These are phyloP conservation scores for Gymnodraco acuticeps DNA, from an alignment of 2,797 vertebrate species.

Conservation along the genomic window DNA sequence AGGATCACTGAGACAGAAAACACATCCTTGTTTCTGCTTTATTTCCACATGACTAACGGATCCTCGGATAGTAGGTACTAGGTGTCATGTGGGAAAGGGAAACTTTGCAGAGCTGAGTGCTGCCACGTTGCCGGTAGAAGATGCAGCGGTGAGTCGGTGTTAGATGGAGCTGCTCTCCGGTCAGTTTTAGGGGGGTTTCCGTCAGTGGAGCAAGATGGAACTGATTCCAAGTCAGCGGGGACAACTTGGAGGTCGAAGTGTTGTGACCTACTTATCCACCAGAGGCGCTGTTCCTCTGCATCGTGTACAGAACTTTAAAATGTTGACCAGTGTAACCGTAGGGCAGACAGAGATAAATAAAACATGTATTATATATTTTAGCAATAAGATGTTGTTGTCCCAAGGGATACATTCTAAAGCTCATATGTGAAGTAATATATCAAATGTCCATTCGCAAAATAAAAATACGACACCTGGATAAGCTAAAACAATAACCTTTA, in stretches of 20 bases:
- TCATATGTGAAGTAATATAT: too few relatives aligned
- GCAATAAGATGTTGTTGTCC: too few relatives aligned
- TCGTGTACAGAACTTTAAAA: too few relatives aligned
- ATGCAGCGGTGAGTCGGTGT: slow-evolving; percentile 1
- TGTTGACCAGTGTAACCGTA: too few relatives aligned
- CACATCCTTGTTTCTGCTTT: not conserved
- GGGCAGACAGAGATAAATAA: too few relatives aligned
- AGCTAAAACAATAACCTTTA: too few relatives aligned
- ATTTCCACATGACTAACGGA: not conserved
- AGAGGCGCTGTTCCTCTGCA: slow-evolving; percentile 22
- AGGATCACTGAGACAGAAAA: not conserved
- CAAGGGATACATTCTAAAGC: too few relatives aligned
- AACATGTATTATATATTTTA: too few relatives aligned
- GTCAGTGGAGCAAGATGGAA: not conserved
- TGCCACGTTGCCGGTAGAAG: slow-evolving; percentile 77
- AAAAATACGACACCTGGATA: too few relatives aligned
- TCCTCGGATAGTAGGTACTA: not conserved
- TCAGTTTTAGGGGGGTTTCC: slow-evolving; percentile 24
- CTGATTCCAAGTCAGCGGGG: slow-evolving; percentile 34
- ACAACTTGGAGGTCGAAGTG: not conserved
- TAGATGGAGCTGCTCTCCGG: slow-evolving; percentile 42
- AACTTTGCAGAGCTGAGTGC: slow-evolving; percentile 2
- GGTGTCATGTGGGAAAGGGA: not conserved
- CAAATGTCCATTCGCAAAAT: too few relatives aligned
- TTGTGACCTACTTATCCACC: not conserved